Evolutionary conservation across 2,888 invertebrate species (phyloP).

Genomic region (Lacanobia oleracea): DNA sequence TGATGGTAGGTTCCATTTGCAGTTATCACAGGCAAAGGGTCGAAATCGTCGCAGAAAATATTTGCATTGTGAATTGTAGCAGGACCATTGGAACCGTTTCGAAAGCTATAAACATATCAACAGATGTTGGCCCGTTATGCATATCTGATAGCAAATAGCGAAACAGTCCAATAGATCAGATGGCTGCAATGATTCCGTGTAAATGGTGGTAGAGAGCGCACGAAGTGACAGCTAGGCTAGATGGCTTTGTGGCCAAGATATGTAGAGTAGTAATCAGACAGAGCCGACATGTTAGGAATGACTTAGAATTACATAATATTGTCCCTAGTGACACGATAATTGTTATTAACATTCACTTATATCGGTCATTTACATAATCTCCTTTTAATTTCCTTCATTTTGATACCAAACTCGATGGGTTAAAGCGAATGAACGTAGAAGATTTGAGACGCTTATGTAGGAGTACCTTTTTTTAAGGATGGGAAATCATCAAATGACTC

Average conservation of each 20-base stretch:
- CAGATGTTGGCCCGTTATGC: slow-evolving; percentile 43
- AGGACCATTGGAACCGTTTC: slow-evolving; percentile 2
- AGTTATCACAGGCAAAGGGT: slow-evolving; percentile 21
- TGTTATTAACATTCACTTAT: no score
- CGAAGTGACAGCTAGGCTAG: slow-evolving; percentile 1
- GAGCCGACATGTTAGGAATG: neutral
- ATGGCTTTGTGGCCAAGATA: neutral
- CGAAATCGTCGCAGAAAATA: slow-evolving; percentile 20
- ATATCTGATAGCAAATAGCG: slow-evolving; percentile 56
- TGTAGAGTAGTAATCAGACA: slow-evolving; percentile 7
- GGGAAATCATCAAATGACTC: no score
- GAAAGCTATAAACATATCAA: slow-evolving; percentile 36
- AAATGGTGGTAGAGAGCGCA: slow-evolving; percentile 37
- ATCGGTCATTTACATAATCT: no score
- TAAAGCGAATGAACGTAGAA: no score
- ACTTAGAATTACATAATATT: neutral
- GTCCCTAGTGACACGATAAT: no score
- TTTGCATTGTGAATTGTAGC: slow-evolving; percentile 14
- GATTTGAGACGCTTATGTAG: no score
- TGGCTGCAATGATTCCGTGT: slow-evolving; percentile 29
- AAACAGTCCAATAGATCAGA: slow-evolving; percentile 55
- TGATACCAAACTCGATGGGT: no score
- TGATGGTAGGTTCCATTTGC: no score
- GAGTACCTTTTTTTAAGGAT: no score
- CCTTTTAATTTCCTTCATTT: no score